These are phyloP conservation scores for Acropternis orthonyx DNA, from an alignment of 2,797 vertebrate species.

Conservation along the genomic window DNA sequence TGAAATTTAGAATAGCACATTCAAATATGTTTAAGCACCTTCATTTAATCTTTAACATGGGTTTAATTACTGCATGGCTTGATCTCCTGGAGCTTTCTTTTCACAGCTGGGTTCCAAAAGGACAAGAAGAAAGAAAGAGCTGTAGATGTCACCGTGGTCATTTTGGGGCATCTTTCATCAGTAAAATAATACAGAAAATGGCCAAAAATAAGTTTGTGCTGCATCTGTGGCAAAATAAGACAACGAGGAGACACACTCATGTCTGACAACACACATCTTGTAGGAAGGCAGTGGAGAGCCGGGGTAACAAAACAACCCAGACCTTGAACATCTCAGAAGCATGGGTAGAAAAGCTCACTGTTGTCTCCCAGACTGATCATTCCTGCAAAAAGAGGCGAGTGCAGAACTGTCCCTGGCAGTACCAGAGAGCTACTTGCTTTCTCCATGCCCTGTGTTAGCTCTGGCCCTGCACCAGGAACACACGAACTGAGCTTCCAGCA, in stretches of 20 bases:
- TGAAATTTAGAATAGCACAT: background rate
- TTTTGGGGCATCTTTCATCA: background rate
- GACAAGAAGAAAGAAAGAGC: background rate
- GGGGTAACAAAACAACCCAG: background rate
- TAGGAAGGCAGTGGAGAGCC: background rate
- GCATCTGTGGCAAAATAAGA: background rate
- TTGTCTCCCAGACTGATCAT: background rate
- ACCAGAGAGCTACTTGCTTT: background rate
- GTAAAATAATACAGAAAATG: background rate
- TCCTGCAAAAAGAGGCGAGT: background rate
- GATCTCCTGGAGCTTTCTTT: background rate
- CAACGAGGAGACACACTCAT: background rate
- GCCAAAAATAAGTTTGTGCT: background rate
- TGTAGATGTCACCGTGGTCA: background rate
- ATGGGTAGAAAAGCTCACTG: background rate
- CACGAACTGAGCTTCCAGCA: accelerated
- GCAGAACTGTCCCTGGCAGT: background rate
- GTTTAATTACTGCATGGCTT: background rate
- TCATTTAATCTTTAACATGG: background rate
- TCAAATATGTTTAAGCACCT: background rate
- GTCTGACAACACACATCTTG: accelerated
- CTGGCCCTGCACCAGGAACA: accelerated
- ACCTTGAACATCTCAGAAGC: background rate
- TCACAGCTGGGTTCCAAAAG: background rate
- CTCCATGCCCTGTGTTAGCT: background rate